Base-by-base conservation (phyloP, 2,113 vertebrate genomes). In the Lonchura striata region DNA sequence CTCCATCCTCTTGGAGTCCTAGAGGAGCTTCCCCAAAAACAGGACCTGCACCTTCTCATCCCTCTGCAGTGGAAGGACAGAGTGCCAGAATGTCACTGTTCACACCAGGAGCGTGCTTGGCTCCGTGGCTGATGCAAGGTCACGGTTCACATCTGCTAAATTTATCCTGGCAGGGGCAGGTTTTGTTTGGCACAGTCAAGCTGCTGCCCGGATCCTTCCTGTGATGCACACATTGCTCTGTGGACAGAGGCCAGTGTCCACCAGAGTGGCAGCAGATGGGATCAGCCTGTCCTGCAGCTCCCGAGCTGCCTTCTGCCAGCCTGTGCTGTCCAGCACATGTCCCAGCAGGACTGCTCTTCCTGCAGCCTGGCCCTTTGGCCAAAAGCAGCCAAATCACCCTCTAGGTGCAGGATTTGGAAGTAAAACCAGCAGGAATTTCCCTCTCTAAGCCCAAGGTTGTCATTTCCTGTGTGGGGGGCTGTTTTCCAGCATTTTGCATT, bases 211-310 rank as follows among this genome's bases (percentile, higher is more conserved):
- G 50, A 33, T 57, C 61, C 70, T 79, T 44, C 31, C n/a, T 56
- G 79, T 57, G 79, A 10, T 87, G 42, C n/a, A 18, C 65, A 23
- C 11, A 0, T 64, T 21, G 85, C 30, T 64, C 8, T 35, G 57
- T 75, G 85, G 68, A 23, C 31, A 44, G 39, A 42, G 79, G 76
- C 71, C 90, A 90, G 59, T 33, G 88, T 33, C 92, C 82, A 37
- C 33, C 19, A 42, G 35, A 53, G 65, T 4, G 35, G 70, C 7
- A 60, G 90, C 94, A 94, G 96, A 93, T 93, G 94, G 93, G 31
- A 75, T 31, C 41, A 35, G 52, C 53, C 87, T 49, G 75, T 15
- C 0, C 39, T 21, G 66, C 68, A 61, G 44, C 53, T 76, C 13
- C 53, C 0, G 0, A 24, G 39, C 79, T 78, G 76, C 71, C 68